phyloP scores from a whole-genome alignment of 2,888 invertebrate species.

The Pristionchus entomophagus region DNA sequence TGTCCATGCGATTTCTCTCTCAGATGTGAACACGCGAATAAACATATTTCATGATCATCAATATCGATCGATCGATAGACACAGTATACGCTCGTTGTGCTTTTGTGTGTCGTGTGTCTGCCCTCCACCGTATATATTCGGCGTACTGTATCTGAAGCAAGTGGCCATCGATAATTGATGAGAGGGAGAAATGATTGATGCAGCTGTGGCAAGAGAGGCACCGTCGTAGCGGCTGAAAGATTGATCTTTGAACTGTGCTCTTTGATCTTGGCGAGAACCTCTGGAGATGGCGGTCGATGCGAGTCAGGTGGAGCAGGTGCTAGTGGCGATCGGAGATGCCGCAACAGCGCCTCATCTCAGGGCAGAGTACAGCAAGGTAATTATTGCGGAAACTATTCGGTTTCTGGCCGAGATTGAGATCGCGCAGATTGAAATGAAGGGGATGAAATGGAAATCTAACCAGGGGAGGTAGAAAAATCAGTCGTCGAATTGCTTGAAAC shows the following conservation, averaged over 20 bases:
- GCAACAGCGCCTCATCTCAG: not conserved
- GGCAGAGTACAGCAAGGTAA: conserved; percentile 11
- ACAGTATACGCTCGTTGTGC: not conserved
- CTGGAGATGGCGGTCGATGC: conserved; percentile 34
- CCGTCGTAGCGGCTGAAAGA: not conserved
- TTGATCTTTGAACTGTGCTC: conserved; percentile 33
- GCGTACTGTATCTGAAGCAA: not conserved
- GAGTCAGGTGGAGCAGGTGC: conserved; percentile 20
- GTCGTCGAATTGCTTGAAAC: not conserved
- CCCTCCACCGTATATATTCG: not conserved
- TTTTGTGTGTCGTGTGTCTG: conserved; percentile 31
- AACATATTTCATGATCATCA: conserved; percentile 6
- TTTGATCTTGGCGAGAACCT: conserved; percentile 36
- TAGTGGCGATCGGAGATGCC: conserved; percentile 37
- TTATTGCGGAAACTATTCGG: too few relatives aligned
- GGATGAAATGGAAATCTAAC: too few relatives aligned
- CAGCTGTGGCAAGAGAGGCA: not conserved
- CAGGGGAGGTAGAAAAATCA: not conserved
- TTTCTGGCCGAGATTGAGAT: too few relatives aligned
- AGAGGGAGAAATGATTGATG: not conserved
- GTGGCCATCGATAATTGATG: not conserved
- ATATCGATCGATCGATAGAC: not conserved
- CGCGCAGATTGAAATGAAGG: too few relatives aligned
- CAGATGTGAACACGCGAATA: conserved; percentile 41
- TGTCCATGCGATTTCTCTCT: not conserved